Base-by-base conservation (phyloP, 2,888 invertebrate genomes). In the Euplexia lucipara region DNA sequence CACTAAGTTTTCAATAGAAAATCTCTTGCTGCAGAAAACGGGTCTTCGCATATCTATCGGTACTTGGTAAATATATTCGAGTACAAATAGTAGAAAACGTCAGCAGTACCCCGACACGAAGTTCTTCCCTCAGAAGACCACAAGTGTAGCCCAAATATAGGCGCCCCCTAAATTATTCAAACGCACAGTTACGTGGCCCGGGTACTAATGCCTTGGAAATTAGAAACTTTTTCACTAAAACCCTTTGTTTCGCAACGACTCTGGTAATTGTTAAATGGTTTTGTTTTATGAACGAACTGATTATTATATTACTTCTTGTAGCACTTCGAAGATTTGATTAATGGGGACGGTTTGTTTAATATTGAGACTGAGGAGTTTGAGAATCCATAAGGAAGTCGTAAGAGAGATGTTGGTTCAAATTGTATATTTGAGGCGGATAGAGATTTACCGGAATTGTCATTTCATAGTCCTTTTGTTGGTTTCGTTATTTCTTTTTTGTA, bases 111-210 rank as follows among this genome's bases (percentile, higher is more conserved):
- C 49, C 22, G 51, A 65, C 58, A 66, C 68, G 47, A 81, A 82
- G 69, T 83, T 83, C 49, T 76, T 70, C 80, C 70, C 68, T 64
- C 56, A 44, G 44, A 49, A 63, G 60, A 58, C 62, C 76, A 59
- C 75, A 56, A 73, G 64, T 68, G 62, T 72, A 71, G 67, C 64
- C 76, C 70, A 69, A 78, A 78, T 71, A 76, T 70, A 75, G 65
- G 56, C 62, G 30, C 67, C 63, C 58, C 72, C 73, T 83, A 83
- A 85, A 83, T 85, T 81, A 85, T 84, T 84, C 83, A 84, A 84
- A 82, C 71, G 70, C 71, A 77, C 70, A 48, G 79, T 62, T 79
- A 83, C 84, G 84, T 84, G 84, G 75, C 56, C 20, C 45, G 83
- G 60, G 73, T 84, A 64, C 76, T 70, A 67, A 79, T 74, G 57